phyloP scores from a whole-genome alignment of 2,113 vertebrate species.

The Fregata magnificens region DNA sequence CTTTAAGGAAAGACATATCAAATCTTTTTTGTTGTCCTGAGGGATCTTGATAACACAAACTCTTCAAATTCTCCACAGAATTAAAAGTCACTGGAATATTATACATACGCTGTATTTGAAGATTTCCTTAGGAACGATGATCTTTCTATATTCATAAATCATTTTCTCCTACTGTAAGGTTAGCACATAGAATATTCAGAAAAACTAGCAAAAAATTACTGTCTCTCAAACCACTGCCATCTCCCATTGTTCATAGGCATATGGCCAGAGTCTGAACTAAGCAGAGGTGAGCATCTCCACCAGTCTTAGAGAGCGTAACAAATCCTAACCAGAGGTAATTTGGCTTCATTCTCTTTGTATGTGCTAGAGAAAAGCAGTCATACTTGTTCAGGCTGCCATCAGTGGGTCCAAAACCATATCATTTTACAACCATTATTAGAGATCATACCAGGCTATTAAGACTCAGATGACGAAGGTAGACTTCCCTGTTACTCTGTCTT shows the following conservation, averaged over 20 bases:
- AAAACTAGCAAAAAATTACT: background rate
- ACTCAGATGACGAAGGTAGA: background rate
- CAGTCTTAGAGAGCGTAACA: background rate
- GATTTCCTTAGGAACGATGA: background rate
- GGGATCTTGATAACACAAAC: conserved; percentile 49
- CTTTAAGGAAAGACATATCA: conserved; percentile 36
- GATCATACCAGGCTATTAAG: background rate
- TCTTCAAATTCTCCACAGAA: conserved; percentile 22
- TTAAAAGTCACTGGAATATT: conserved; percentile 16
- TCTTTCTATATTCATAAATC: background rate
- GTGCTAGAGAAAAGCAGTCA: background rate
- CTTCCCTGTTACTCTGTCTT: background rate
- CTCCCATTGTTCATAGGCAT: background rate
- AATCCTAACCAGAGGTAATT: background rate
- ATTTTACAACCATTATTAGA: background rate
- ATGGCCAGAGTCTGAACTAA: background rate
- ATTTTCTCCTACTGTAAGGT: background rate
- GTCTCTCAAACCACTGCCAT: background rate
- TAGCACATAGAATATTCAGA: conserved; percentile 24
- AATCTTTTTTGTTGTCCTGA: conserved; percentile 22
- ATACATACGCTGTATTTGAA: conserved; percentile 9
- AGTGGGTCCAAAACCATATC: background rate
- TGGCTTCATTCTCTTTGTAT: background rate
- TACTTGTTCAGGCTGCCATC: background rate
- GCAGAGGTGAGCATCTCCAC: background rate